These are phyloP conservation scores for Charadrius vociferus DNA, from an alignment of 2,113 vertebrate genomes.

Conservation along the genomic window DNA sequence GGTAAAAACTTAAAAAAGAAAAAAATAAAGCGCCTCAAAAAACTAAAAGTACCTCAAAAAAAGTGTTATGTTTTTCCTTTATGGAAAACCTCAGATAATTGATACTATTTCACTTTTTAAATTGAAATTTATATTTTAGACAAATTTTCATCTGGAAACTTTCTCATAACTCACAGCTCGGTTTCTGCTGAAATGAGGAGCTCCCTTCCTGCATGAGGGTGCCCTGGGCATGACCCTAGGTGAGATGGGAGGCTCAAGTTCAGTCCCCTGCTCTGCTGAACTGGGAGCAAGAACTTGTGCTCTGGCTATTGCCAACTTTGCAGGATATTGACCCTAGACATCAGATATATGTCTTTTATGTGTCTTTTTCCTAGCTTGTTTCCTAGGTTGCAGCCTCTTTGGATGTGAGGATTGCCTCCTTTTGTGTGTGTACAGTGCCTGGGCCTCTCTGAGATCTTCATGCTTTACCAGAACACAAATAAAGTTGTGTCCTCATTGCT, in stretches of 20 bases:
- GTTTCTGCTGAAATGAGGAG: background rate
- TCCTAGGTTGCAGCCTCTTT: background rate
- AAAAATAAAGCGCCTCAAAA: background rate
- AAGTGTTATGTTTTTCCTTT: accelerated
- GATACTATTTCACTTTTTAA: background rate
- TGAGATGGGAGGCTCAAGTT: background rate
- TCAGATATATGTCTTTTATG: background rate
- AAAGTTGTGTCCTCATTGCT: background rate
- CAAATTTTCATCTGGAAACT: background rate
- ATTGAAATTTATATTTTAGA: background rate
- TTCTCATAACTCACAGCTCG: background rate
- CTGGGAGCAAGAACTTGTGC: background rate
- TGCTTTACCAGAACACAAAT: background rate
- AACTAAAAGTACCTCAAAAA: background rate
- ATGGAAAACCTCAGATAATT: background rate
- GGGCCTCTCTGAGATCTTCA: background rate
- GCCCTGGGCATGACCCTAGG: background rate
- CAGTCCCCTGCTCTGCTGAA: background rate
- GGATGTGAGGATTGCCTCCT: background rate
- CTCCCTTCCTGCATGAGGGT: background rate
- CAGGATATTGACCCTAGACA: background rate
- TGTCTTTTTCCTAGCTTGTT: background rate
- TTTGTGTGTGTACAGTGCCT: background rate
- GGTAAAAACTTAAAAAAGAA: background rate
- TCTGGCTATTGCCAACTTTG: background rate